Evolutionary conservation across 2,888 invertebrate genomes (phyloP).

Genomic region (Hemaris fuciformis): DNA sequence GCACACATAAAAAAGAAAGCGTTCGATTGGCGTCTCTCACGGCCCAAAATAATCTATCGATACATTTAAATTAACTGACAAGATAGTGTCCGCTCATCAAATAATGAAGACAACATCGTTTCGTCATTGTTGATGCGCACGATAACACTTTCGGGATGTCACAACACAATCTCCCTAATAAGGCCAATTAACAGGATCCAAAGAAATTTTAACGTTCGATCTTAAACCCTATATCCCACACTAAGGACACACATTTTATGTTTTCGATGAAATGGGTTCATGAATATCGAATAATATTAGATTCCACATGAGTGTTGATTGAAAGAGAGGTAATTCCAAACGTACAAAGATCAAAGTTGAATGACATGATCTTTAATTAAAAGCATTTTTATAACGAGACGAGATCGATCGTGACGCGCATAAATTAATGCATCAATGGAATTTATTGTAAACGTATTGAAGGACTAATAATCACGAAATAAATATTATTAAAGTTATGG

Average conservation of each 20-base stretch:
- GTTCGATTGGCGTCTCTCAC: slow-evolving; percentile 73
- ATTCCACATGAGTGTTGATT: slow-evolving; percentile 60
- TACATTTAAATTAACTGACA: slow-evolving; percentile 81
- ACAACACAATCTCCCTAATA: slow-evolving; percentile 81
- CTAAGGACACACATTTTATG: slow-evolving; percentile 31
- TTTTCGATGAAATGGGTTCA: slow-evolving; percentile 43
- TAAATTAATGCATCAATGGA: slow-evolving; percentile 50
- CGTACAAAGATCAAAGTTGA: slow-evolving; percentile 78
- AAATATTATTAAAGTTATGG: not conserved
- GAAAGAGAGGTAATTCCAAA: slow-evolving; percentile 66
- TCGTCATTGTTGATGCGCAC: slow-evolving; percentile 81
- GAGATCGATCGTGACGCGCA: slow-evolving; percentile 60
- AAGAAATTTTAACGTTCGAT: slow-evolving; percentile 45
- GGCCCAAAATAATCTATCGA: slow-evolving; percentile 78
- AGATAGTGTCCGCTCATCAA: slow-evolving; percentile 80
- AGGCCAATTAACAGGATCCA: slow-evolving; percentile 78
- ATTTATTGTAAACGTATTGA: slow-evolving; percentile 46
- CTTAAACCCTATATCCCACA: slow-evolving; percentile 53
- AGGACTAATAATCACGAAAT: slow-evolving; percentile 28
- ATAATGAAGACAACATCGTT: slow-evolving; percentile 82
- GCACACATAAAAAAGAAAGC: slow-evolving; percentile 68
- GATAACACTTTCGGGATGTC: slow-evolving; percentile 80
- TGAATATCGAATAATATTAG: slow-evolving; percentile 47
- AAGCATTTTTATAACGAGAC: slow-evolving; percentile 56
- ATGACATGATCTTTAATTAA: slow-evolving; percentile 60